A percentile compares a stretch with the other conserved stretches of the same genome.
Evolutionary conservation across 2,113 vertebrate genomes (phyloP).

Genomic region (Eretmochelys imbricata): DNA sequence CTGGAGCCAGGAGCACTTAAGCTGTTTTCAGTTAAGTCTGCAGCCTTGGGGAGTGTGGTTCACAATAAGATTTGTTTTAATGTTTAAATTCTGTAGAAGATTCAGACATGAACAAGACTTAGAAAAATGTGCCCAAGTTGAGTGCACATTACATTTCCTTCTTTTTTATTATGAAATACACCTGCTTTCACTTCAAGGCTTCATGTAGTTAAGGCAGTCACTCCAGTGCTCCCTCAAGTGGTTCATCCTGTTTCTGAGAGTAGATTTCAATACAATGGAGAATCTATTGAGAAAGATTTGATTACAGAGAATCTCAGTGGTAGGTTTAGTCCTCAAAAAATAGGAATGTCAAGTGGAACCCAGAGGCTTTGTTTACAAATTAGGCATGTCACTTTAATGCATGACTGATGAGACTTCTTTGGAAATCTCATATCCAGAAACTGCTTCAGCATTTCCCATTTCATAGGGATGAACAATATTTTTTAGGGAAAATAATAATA

Average conservation of each 20-base stretch:
- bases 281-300: conserved; percentile 44
- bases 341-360: conserved; percentile 8
- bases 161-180: conserved; percentile 3
- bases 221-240: conserved; percentile 4
- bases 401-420: not conserved
- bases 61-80: not conserved
- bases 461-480: not conserved
- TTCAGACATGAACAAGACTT: not conserved
- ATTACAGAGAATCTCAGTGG: conserved; percentile 20
- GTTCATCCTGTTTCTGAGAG: conserved; percentile 33
- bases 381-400: conserved; percentile 34
- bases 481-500: not conserved
- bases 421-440: not conserved
- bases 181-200: conserved; percentile 45
- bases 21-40: no score
- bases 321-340: conserved; percentile 15
- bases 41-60: no score
- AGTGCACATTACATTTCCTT: not conserved
- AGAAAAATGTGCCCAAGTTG: conserved; percentile 3
- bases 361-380: conserved; percentile 21
- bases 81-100: not conserved
- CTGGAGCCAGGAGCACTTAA: no score
- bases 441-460: not conserved
- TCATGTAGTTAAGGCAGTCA: conserved; percentile 37
- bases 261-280: not conserved